These are phyloP conservation scores for Abramis brama DNA, from an alignment of 2,113 vertebrate species.

Conservation along the genomic window DNA sequence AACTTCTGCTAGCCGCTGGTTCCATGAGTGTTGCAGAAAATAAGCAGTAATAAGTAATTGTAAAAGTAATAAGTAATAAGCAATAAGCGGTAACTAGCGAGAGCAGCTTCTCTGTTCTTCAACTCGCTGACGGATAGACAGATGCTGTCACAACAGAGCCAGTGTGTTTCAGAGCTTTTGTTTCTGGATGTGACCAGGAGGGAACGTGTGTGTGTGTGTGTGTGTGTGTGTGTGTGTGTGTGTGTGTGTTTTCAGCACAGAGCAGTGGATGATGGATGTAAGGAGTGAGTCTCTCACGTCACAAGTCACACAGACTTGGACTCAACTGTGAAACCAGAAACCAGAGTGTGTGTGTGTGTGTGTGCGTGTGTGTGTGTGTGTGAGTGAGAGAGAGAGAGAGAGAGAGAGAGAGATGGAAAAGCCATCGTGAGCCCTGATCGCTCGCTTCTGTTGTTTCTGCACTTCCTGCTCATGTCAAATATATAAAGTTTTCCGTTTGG, in stretches of 20 bases:
- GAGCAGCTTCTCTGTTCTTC: neutral
- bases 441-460: neutral
- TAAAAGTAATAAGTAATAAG: neutral
- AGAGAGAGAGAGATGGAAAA: slow-evolving; percentile 17
- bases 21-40: neutral
- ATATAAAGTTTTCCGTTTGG: neutral
- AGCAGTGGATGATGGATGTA: neutral
- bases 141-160: neutral
- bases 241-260: too few species aligned
- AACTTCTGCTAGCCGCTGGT: neutral
- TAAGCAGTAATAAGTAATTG: neutral
- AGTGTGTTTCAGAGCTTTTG: slow-evolving; percentile 40
- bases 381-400: neutral
- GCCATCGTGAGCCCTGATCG: neutral
- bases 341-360: too few species aligned
- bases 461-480: neutral
- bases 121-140: slow-evolving; percentile 15
- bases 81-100: neutral
- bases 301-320: slow-evolving; percentile 19
- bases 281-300: neutral
- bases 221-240: too few species aligned
- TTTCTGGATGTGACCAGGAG: slow-evolving; percentile 1
- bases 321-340: neutral
- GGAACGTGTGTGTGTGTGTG: slow-evolving; percentile 2
- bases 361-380: too few species aligned